A percentile compares a stretch with the other conserved stretches of the same genome.
Conservation (phyloP, 37 sponge, comb jelly and placozoan genomes). For the Bolinopsis microptera region DNA sequence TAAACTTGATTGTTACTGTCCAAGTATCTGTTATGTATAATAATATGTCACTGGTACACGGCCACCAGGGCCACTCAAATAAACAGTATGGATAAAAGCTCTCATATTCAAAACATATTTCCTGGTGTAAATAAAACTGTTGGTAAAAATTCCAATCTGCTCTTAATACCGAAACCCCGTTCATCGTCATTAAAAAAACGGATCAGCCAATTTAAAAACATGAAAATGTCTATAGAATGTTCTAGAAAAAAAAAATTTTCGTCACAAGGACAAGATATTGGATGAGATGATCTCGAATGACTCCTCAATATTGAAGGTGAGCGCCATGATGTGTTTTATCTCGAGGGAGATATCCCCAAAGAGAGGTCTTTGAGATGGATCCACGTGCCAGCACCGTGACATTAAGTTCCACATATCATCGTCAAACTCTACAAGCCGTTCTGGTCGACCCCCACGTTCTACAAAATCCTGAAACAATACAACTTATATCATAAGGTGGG, state of each 20-base stretch:
- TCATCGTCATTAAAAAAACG: neutral
- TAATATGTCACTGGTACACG: neutral
- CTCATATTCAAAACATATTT: too few species aligned
- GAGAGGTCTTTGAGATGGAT: conserved; percentile 73
- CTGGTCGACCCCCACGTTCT: conserved; percentile 86
- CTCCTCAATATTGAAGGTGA: conserved; percentile 52
- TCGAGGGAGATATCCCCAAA: conserved; percentile 76
- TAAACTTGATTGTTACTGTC: too few species aligned
- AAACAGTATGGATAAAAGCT: too few species aligned
- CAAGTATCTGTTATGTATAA: too few species aligned
- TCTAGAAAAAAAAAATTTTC: neutral
- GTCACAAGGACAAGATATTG: conserved; percentile 14
- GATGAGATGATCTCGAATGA: conserved; percentile 43
- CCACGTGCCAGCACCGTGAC: conserved; percentile 83
- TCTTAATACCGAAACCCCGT: too few species aligned
- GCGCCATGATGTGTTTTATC: conserved; percentile 72
- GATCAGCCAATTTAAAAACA: neutral
- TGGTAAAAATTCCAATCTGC: too few species aligned
- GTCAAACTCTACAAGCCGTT: conserved; percentile 77
- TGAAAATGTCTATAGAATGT: neutral
- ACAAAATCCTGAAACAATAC: conserved; percentile 88
- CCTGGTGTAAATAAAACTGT: too few species aligned
- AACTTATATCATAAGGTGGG: too few species aligned
- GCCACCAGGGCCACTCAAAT: neutral
- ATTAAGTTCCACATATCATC: conserved; percentile 85